These are phyloP conservation scores for Ormyrus pomaceus DNA, from an alignment of 2,888 invertebrate species.

Conservation along the genomic window DNA sequence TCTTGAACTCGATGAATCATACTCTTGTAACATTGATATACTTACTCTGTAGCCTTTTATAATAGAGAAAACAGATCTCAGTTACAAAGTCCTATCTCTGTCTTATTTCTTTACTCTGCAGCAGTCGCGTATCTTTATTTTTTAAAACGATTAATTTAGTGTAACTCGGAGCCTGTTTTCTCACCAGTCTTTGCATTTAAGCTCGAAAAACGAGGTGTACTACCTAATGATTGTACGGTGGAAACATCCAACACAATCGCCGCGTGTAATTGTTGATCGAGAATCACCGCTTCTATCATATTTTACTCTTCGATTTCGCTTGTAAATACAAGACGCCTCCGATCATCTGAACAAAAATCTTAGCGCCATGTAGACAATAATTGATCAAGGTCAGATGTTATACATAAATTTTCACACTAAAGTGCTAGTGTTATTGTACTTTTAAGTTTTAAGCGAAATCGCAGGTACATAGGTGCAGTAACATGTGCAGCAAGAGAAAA, in stretches of 20 bases:
- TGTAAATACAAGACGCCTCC: slow-evolving; percentile 54
- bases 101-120: too few relatives aligned
- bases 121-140: background rate
- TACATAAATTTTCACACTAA: slow-evolving; percentile 23
- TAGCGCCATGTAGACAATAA: slow-evolving; percentile 55
- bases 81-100: background rate
- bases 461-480: slow-evolving; percentile 4
- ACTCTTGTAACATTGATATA: slow-evolving; percentile 10
- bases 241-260: slow-evolving; percentile 7
- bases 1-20: slow-evolving; percentile 36
- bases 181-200: slow-evolving; percentile 27
- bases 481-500: background rate
- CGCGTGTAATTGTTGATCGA: slow-evolving; percentile 43
- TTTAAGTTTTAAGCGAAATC: slow-evolving; percentile 10
- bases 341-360: slow-evolving; percentile 40
- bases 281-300: slow-evolving; percentile 47
- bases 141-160: background rate
- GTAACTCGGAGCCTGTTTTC: slow-evolving; percentile 31
- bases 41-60: slow-evolving; percentile 13
- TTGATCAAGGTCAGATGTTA: slow-evolving; percentile 18
- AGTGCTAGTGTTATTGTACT: slow-evolving; percentile 9
- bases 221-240: slow-evolving; percentile 24
- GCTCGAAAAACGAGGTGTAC: background rate
- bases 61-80: slow-evolving; percentile 33
- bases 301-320: slow-evolving; percentile 46